These are phyloP conservation scores for Dryobota labecula DNA, from an alignment of 2,888 invertebrate species.

Conservation along the genomic window DNA sequence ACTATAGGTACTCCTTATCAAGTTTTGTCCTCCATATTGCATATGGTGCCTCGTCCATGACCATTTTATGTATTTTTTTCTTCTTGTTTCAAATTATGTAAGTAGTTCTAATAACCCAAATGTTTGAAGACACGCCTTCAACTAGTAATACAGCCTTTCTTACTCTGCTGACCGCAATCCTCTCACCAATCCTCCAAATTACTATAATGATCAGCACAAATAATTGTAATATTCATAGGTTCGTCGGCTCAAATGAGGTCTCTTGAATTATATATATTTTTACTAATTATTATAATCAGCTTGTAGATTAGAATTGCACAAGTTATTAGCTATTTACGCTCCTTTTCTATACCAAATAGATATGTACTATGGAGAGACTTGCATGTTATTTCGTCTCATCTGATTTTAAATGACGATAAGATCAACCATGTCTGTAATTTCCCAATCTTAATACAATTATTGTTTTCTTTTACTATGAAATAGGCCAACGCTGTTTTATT, in stretches of 20 bases:
- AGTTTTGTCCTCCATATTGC: too few relatives aligned
- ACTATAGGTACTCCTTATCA: too few relatives aligned
- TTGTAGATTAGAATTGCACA: background rate
- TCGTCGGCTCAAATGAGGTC: background rate
- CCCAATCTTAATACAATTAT: background rate
- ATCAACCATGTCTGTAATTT: background rate
- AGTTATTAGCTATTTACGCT: too few relatives aligned
- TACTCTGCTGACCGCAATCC: slow-evolving; percentile 9
- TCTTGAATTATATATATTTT: slow-evolving; percentile 12
- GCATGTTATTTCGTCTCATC: background rate
- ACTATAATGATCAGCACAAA: background rate
- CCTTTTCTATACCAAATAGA: background rate
- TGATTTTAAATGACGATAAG: background rate
- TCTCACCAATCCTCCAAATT: background rate
- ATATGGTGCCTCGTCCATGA: too few relatives aligned
- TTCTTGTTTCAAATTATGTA: slow-evolving; percentile 26
- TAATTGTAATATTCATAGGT: slow-evolving; percentile 13
- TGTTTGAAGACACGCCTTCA: slow-evolving; percentile 14
- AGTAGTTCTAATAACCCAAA: slow-evolving; percentile 1
- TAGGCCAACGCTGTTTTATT: background rate
- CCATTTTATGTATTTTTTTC: too few relatives aligned
- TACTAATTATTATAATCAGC: background rate
- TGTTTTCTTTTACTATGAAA: background rate
- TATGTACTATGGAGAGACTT: background rate
- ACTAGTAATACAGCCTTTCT: slow-evolving; percentile 9